phyloP scores from a whole-genome alignment of 2,113 vertebrate genomes.

The Bostrychus sinensis region DNA sequence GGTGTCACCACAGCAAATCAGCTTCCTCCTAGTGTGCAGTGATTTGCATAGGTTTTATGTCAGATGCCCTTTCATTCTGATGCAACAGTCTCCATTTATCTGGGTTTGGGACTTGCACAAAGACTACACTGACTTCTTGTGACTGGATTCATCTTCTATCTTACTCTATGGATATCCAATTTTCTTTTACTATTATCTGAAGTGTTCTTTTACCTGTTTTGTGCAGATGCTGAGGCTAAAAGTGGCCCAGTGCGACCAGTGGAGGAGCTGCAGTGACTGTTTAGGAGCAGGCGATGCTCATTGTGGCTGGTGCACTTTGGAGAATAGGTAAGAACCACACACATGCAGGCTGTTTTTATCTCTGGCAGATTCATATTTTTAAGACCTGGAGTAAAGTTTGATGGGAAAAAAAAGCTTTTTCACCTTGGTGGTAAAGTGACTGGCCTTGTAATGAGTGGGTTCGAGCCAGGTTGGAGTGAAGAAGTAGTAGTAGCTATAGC shows the following conservation, averaged over 20 bases:
- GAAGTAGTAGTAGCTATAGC: no score
- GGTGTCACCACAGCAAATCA: neutral
- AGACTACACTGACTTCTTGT: neutral
- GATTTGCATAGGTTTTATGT: neutral
- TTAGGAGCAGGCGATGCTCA: conserved; percentile 87
- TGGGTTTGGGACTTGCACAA: no score
- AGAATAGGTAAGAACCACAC: conserved; percentile 84
- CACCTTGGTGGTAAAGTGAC: no score
- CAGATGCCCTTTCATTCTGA: neutral
- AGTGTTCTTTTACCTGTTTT: conserved; percentile 13
- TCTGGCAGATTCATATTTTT: neutral
- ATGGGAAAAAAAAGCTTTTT: no score
- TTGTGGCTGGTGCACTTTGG: conserved; percentile 96
- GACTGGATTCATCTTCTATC: no score
- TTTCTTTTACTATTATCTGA: no score
- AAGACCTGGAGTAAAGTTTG: no score
- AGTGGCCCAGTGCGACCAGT: conserved; percentile 87
- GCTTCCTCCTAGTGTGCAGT: neutral
- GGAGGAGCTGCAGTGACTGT: conserved; percentile 85
- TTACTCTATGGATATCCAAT: no score
- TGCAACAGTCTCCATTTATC: no score
- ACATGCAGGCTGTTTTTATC: conserved; percentile 7
- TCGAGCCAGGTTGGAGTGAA: no score
- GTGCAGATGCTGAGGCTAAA: conserved; percentile 88
- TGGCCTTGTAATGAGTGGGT: no score